Evolutionary conservation across 1,140 invertebrate genomes (phyloP), one percentile per base, ranked within the genome.

Genomic region (Harlomillsia oculata): DNA sequence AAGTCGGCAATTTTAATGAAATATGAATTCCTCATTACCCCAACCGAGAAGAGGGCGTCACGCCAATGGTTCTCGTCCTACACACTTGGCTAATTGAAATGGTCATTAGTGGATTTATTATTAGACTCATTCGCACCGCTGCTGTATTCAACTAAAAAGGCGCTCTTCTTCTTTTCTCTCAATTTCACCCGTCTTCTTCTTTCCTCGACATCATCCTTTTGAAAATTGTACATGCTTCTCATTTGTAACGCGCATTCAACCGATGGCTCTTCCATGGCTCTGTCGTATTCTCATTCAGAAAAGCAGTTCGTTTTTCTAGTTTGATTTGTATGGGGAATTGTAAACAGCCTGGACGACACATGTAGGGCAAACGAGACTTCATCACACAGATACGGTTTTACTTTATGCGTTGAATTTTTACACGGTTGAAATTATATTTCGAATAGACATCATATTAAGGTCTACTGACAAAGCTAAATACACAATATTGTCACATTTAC

Each of bases 1-100:
- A 58, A 58, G 48, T 52, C 49, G 48, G 48, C 56, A 58, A 45
- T 58, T 58, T 58, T 58, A 58, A 58, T 58, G 56, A 58, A 58
- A 58, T 52, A 58, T 58, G 56, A 58, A 58, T 58, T 58, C 56
- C 56, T 58, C 56, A 58, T 58, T 58, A 58, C 37, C 23, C 26
- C 20, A 37, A 48, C 8, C n/a, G 40, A 52, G 56, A 50, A 30
- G 56, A 58, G 56, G 56, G 48, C 49, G 56, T 58, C 49, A 52
- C 40, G 55, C 55, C 46, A 51, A 57, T 57, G 55, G 51, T 57
- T 56, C 55, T 57, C 46, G 32, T 57, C 36, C 37, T 57, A 57
- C 55, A 51, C 55, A 57, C 43, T 57, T 30, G n/a, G 48, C 55
- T 58, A 58, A 58, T 58, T 58, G 56, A 58, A 58, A 52, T 58